A percentile compares a stretch with the other conserved stretches of the same genome.
phyloP scores from a whole-genome alignment of 2,113 vertebrate genomes.

The Mastomys natalensis region DNA sequence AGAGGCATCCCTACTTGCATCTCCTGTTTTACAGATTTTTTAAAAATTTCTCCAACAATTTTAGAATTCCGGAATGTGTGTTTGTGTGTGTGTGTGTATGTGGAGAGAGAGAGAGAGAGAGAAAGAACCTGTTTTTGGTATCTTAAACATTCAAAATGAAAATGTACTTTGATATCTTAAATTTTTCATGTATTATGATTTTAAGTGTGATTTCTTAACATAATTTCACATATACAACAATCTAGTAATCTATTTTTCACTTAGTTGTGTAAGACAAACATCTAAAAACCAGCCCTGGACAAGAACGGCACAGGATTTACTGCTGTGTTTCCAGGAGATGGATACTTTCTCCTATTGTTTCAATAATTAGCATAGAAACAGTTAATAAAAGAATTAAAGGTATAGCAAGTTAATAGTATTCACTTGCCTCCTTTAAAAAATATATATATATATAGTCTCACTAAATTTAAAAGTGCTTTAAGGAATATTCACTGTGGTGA shows the following conservation, averaged over 20 bases:
- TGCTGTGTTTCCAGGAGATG: background rate
- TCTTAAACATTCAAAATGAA: constrained; percentile 43
- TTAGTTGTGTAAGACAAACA: background rate
- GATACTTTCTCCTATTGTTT: background rate
- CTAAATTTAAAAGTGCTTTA: constrained; percentile 40
- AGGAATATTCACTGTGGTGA: constrained; percentile 36
- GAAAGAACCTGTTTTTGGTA: background rate
- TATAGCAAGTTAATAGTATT: background rate
- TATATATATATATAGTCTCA: background rate
- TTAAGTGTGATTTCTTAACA: constrained; percentile 40
- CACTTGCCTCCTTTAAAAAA: background rate
- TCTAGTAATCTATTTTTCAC: background rate
- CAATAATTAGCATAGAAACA: background rate
- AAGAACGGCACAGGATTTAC: background rate
- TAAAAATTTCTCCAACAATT: background rate
- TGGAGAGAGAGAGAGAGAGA: no score
- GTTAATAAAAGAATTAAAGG: background rate
- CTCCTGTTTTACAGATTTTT: background rate
- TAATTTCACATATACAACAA: background rate
- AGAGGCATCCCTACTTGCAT: background rate
- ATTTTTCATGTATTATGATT: background rate
- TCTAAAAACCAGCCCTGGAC: background rate
- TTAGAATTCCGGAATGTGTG: background rate
- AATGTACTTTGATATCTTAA: constrained; percentile 52
- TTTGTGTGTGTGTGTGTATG: no score